phyloP scores from a whole-genome alignment of 2,113 vertebrate species.

The Bufo bufo region DNA sequence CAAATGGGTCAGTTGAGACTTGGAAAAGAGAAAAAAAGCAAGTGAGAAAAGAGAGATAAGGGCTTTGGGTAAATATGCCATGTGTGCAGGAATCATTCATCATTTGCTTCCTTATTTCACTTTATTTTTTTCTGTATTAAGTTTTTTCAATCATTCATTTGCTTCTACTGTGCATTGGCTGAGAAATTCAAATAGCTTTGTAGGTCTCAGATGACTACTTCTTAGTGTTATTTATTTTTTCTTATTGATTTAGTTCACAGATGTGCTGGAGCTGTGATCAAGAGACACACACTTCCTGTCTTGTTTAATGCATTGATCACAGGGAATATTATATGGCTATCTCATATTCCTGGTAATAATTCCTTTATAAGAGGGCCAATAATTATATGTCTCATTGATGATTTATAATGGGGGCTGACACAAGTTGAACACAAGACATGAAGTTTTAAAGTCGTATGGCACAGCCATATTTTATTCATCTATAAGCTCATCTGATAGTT shows the following conservation, averaged over 20 bases:
- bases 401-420: constrained; percentile 35
- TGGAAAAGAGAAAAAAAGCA: neutral
- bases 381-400: constrained; percentile 51
- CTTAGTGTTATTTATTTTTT: constrained; percentile 46
- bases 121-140: constrained; percentile 34
- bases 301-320: constrained; percentile 58
- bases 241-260: constrained; percentile 44
- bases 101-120: neutral
- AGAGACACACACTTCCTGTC: constrained; percentile 53
- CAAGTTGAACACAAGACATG: constrained; percentile 9
- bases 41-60: neutral
- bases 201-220: constrained; percentile 52
- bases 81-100: neutral
- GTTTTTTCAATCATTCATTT: constrained; percentile 56
- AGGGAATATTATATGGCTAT: constrained; percentile 57
- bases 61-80: neutral
- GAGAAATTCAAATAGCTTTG: constrained; percentile 59
- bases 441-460: constrained; percentile 33
- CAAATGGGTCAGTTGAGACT: neutral
- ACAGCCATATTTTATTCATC: constrained; percentile 18
- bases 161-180: constrained; percentile 43
- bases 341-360: constrained; percentile 55
- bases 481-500: neutral
- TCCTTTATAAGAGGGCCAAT: constrained; percentile 52
- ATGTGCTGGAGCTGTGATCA: constrained; percentile 32